A percentile compares a stretch with the other conserved stretches of the same genome.
Evolutionary conservation across 2,113 vertebrate species (phyloP).

Genomic region (Pyxicephalus adspersus): DNA sequence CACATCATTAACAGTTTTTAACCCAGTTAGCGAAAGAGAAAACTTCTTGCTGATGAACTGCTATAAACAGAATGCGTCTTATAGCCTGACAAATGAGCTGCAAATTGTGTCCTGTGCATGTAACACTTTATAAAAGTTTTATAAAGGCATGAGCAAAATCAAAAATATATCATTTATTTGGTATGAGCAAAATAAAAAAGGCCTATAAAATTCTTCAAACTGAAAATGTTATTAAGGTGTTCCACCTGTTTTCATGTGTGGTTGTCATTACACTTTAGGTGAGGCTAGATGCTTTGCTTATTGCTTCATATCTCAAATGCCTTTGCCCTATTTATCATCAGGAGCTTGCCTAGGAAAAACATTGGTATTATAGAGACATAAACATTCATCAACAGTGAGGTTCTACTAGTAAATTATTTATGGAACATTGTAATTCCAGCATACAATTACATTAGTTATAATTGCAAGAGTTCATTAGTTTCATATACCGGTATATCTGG

Average conservation of each 20-base stretch:
- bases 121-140: constrained; percentile 37
- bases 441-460: too few species aligned
- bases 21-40: constrained; percentile 8
- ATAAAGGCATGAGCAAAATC: background rate
- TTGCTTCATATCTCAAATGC: background rate
- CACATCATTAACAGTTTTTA: constrained; percentile 42
- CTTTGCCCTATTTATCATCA: background rate
- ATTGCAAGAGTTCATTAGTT: too few species aligned
- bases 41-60: constrained; percentile 4
- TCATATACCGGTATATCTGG: too few species aligned
- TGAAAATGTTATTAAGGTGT: background rate
- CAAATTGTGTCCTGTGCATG: constrained; percentile 31
- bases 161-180: background rate
- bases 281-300: background rate
- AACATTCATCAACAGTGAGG: too few species aligned
- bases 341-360: too few species aligned
- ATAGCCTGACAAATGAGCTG: constrained; percentile 28
- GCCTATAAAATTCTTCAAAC: background rate
- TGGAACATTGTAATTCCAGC: too few species aligned
- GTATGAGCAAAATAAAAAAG: background rate
- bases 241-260: background rate
- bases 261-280: background rate
- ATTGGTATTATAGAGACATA: too few species aligned
- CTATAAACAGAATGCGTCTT: constrained; percentile 20
- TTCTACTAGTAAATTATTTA: too few species aligned